Evolutionary conservation across 2,888 invertebrate species (phyloP), one percentile per base, ranked within the genome.

Genomic region (Eledone cirrhosa): DNA sequence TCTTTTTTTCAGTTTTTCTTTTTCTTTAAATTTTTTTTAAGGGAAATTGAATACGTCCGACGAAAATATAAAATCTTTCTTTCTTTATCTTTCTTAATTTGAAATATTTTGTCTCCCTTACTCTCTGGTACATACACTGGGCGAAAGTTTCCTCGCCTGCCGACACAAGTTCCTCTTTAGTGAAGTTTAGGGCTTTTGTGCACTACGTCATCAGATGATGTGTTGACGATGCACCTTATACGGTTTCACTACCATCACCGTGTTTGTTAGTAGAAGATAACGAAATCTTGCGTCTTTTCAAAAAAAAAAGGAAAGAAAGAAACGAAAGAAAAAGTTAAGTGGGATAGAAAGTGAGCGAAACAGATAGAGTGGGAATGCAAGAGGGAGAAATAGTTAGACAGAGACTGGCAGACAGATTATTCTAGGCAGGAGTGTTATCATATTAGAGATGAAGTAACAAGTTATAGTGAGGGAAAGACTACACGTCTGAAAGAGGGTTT

Each of bases 151-250:
- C n/a, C 72, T 72, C 72, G 72, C 72, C 72, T 41, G 72, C 72
- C 72, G 72, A 33, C n/a, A 72, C 24, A 72, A 72, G 41, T n/a
- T 72, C 41, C 72, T 72, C 41, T 41, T 41, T 72, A 33, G 72
- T n/a, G 22, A 41, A 33, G 5, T 41, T 72, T 33, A 41, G 24
- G 72, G 72, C 80, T 78, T 74, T 79, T 82, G 84, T 69, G 83
- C 78, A 81, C 53, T 82, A 82, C 85, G 84, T 85, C 83, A 85
- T 83, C 82, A 79, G 48, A 83, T 83, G 79, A 78, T 81, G 81
- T 29, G 80, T 53, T 79, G 27, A 48, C 69, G n/a, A 69, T 53
- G 72, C 76, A 75, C 81, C 81, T 72, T 79, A 81, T 82, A 72
- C 81, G 82, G 82, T 29, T 29, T 0, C 14, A 27, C 67, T 67